Evolutionary conservation across 1,140 invertebrate species (phyloP), one percentile per base, ranked within the genome.

Genomic region (Lycorma delicatula): DNA sequence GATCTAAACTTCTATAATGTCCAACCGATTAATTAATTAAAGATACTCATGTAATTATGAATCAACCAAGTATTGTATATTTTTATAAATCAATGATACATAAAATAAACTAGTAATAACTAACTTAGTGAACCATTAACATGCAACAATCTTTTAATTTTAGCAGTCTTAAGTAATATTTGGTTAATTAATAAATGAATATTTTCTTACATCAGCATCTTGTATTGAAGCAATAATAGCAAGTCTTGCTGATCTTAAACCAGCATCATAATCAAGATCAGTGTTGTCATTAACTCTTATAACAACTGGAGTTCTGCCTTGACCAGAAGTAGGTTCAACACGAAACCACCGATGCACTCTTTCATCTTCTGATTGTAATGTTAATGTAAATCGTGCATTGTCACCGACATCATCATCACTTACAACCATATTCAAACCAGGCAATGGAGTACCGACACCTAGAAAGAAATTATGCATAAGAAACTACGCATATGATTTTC

Each of bases 331-430:
- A 0, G 86, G 86, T 48, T 77, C 83, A 1, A 90, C 80, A 0
- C 74, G 67, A 68, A 89, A 89, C 12, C 79, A 72, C 59, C 81
- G 79, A 29, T 74, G 72, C 0, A 82, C 74, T 65, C 87, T 76
- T 18, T 27, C 28, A 44, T 66, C 64, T n/a, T 20, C 29, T 0
- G 56, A 54, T 58, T 77, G 73, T 20, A 91, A 63, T 6, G 70
- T 70, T 29, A 90, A 71, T 54, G 77, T 74, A 63, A 87, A 90
- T 60, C 79, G 81, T n/a, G 85, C 84, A 60, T 90, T 89, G 12
- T 83, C 81, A 1, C 84, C 86, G 36, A 87, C 77, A 67, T 90
- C 88, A 1, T 77, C 76, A 63, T 91, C 88, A 65, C 78, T 81
- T 0, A 88, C 86, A 34, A 86, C 79, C 67, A 90, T 81, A 12